Evolutionary conservation across 2,888 invertebrate species (phyloP).

Genomic region (Carterocephalus palaemon): DNA sequence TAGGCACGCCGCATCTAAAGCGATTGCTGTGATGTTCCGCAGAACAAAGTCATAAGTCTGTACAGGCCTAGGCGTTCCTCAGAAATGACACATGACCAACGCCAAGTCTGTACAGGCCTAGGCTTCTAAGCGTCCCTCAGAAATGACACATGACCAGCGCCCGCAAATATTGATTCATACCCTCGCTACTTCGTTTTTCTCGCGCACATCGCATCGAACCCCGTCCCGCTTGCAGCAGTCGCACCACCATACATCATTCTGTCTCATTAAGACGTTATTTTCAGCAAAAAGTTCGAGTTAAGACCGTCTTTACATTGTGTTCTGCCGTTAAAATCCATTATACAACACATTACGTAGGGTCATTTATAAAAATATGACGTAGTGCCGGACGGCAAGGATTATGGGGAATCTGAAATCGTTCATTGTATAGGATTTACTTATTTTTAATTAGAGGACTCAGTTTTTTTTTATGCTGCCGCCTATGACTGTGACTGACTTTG

Average conservation of each 20-base stretch:
- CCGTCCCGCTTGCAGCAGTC: background rate
- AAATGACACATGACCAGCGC: constrained; percentile 33
- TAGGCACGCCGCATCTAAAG: no score
- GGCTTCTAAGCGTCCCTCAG: constrained; percentile 30
- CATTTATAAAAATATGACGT: constrained; percentile 21
- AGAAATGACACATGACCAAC: constrained; percentile 31
- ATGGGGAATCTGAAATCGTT: no score
- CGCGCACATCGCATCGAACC: constrained; percentile 32
- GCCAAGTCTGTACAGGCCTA: no score
- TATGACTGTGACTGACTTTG: no score
- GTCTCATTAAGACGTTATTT: constrained; percentile 46
- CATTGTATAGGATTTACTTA: no score
- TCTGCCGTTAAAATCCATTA: constrained; percentile 7
- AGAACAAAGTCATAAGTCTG: no score
- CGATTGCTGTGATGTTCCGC: no score
- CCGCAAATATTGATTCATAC: constrained; percentile 40
- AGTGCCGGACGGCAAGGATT: no score
- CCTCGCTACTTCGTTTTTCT: constrained; percentile 35
- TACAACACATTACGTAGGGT: constrained; percentile 16
- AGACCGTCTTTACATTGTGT: constrained; percentile 14
- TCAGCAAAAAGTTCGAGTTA: constrained; percentile 4
- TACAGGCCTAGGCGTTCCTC: no score
- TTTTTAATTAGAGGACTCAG: no score
- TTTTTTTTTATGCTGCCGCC: no score
- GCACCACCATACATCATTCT: constrained; percentile 36